Base-by-base conservation (phyloP, 2,888 invertebrate species). In the Capitulum mitella region DNA sequence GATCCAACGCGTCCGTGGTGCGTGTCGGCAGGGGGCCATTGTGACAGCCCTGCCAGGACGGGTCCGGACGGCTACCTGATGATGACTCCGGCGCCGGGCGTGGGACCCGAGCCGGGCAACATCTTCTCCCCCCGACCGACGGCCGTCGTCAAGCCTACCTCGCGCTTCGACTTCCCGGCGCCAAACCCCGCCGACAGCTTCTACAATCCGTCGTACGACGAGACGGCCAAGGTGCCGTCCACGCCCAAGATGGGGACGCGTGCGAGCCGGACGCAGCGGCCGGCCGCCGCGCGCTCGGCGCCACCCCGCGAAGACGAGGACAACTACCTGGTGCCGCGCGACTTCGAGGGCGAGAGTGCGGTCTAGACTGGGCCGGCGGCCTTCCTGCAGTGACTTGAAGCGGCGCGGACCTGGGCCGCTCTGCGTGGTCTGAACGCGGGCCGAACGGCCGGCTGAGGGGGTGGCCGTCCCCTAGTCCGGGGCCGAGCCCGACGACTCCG, bases 61-160 rank as follows among this genome's bases (percentile, higher is more conserved):
- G 98, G 98, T 43, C 97, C 97, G 14, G 98, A 97, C 85, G 98
- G 97, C 34, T 92, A 96, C 6, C 97, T 98, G 0, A 90, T 95
- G 85, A 95, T 95, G 87, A 92, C 92, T 1, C 34, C 89, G 90
- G 83, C 96, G 96, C 0, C 89, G 90, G 78, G 94, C 93, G 3
- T 93, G 97, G 74, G 86, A 90, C 34, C 16, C 64, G 32, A 32
- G 16, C 34, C n/a, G 10, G 61, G 34, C 32, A 32, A 34, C 64
- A 64, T 64, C 64, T 64, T 64, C 64, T 64, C 34, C 12, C 48
- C 78, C 78, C 93, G 93, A 84, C 48, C 79, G 5, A 58, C 51
- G 48, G 92, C 93, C 0, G 91, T 90, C 0, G 97, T 97, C 0
- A 97, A 97, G 0, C 96, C 98, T 0, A 98, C 98, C 88, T 97